These are phyloP conservation scores for Osmoderma eremita DNA, from an alignment of 2,888 invertebrate genomes.

Conservation along the genomic window DNA sequence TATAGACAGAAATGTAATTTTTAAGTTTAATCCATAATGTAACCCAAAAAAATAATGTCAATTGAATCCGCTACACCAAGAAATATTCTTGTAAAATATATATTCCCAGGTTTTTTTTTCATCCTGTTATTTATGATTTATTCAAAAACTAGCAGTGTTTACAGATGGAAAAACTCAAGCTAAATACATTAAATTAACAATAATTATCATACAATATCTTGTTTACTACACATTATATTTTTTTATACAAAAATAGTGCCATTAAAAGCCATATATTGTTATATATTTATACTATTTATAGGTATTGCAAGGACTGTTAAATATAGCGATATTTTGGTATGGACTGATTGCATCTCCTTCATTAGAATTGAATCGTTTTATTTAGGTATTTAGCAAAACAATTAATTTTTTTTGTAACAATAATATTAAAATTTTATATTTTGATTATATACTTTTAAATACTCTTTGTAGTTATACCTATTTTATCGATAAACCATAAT, in stretches of 20 bases:
- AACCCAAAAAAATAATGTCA: too few species aligned
- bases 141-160: constrained; percentile 40
- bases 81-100: too few species aligned
- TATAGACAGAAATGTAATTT: too few species aligned
- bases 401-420: neutral
- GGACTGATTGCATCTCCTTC: neutral
- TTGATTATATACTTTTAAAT: neutral
- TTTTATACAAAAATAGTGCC: constrained; percentile 38
- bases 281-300: constrained; percentile 10
- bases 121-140: constrained; percentile 29
- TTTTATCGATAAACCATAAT: too few species aligned
- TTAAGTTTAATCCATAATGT: too few species aligned
- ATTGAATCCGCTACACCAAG: too few species aligned
- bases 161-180: constrained; percentile 32
- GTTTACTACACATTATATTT: constrained; percentile 19
- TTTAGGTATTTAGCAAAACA: too few species aligned
- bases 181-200: constrained; percentile 37
- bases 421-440: neutral
- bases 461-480: neutral
- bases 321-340: neutral
- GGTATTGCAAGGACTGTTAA: constrained; percentile 14
- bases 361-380: neutral
- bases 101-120: too few species aligned
- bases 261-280: neutral
- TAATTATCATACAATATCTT: constrained; percentile 25